phyloP scores from a whole-genome alignment of 2,888 invertebrate species.

The Pseudanteris insignis region DNA sequence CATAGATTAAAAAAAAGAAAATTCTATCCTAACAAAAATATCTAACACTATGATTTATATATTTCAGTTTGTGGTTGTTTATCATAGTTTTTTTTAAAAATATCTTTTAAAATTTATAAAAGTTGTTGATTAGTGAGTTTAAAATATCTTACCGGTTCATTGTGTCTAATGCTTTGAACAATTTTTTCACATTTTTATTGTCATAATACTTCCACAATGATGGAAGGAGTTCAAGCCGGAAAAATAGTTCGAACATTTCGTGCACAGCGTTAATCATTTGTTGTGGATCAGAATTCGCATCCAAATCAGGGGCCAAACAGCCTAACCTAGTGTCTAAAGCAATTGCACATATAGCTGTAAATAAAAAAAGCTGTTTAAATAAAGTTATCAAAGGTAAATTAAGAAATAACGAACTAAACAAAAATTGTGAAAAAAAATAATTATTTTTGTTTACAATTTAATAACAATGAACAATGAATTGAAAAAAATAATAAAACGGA shows the following conservation, averaged over 20 bases:
- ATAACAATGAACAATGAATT: no score
- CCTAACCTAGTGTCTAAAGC: constrained; percentile 84
- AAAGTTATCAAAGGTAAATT: background rate
- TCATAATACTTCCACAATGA: constrained; percentile 80
- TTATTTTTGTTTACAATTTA: background rate
- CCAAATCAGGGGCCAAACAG: constrained; percentile 71
- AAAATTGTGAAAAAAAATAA: background rate
- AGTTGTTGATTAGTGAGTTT: background rate
- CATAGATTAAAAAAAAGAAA: no score
- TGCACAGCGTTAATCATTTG: constrained; percentile 82
- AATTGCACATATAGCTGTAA: constrained; percentile 80
- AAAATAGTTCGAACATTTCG: constrained; percentile 80
- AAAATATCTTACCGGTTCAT: constrained; percentile 72
- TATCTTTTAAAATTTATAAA: no score
- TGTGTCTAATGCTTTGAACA: constrained; percentile 76
- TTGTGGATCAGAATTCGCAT: constrained; percentile 73
- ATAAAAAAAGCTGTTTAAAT: background rate
- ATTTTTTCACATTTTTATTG: constrained; percentile 76
- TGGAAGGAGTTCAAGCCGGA: constrained; percentile 77
- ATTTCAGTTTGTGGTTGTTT: no score
- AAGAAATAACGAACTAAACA: no score
- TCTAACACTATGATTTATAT: no score
- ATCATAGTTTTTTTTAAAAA: no score
- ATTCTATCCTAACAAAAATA: no score
- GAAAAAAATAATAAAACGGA: no score